Conservation (phyloP, 2,113 vertebrate genomes). For the Takifugu flavidus region DNA sequence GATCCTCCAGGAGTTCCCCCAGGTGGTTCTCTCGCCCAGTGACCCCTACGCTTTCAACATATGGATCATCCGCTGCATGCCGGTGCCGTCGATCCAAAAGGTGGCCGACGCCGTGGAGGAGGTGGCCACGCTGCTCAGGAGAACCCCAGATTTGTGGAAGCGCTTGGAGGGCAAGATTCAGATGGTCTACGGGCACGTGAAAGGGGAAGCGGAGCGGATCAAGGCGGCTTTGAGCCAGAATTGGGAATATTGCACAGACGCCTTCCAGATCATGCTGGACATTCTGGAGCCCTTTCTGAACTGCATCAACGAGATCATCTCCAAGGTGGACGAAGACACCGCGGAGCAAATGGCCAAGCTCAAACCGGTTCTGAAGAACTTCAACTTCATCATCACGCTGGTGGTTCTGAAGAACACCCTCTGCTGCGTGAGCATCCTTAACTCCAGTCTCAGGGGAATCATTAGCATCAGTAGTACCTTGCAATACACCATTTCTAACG, state of each 20-base stretch:
- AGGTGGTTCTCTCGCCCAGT: conserved; percentile 76
- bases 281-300: too few relatives aligned
- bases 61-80: conserved; percentile 80
- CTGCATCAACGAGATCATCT: too few relatives aligned
- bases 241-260: too few relatives aligned
- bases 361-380: too few relatives aligned
- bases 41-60: conserved; percentile 80
- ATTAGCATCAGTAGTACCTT: conserved; percentile 81
- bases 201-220: conserved; percentile 74
- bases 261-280: too few relatives aligned
- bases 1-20: conserved; percentile 76
- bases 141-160: conserved; percentile 63
- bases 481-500: conserved; percentile 81
- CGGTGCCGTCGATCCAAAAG: conserved; percentile 71
- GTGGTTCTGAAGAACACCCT: too few relatives aligned
- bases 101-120: conserved; percentile 75
- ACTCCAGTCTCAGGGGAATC: conserved; percentile 79
- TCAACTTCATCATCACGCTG: too few relatives aligned
- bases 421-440: conserved; percentile 80
- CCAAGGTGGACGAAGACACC: too few relatives aligned
- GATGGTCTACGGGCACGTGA: conserved; percentile 70
- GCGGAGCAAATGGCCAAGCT: too few relatives aligned
- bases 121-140: conserved; percentile 70
- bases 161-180: conserved; percentile 73
- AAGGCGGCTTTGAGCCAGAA: conserved; percentile 62